Evolutionary conservation across 2,888 invertebrate genomes (phyloP).

Genomic region (Strigamia maritima): DNA sequence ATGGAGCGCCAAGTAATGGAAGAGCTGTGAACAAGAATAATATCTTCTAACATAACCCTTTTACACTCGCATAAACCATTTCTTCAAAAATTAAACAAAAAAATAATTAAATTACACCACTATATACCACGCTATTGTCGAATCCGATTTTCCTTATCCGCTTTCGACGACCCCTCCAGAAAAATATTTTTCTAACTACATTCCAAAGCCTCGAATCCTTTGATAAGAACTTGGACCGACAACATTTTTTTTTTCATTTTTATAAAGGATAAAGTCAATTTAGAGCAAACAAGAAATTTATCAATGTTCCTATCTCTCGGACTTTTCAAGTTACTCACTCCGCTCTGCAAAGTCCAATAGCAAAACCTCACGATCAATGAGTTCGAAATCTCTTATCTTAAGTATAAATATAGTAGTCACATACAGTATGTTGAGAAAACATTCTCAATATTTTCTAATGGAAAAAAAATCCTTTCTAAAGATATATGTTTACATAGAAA

Average conservation of each 20-base stretch:
- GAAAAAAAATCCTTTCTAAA: not conserved
- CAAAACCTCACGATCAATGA: not conserved
- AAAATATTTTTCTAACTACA: constrained; percentile 1
- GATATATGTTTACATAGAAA: not conserved
- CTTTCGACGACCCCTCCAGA: not conserved
- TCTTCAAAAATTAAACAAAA: not conserved
- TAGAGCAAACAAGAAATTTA: constrained; percentile 31
- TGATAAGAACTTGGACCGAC: constrained; percentile 29
- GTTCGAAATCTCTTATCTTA: not conserved
- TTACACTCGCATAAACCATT: not conserved
- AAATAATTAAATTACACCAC: not conserved
- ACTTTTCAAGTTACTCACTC: not conserved
- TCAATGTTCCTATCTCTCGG: constrained; percentile 8
- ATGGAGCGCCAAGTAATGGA: constrained; percentile 5
- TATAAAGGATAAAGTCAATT: constrained; percentile 25
- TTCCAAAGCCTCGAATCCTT: constrained; percentile 11
- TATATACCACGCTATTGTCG: not conserved
- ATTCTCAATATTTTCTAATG: not conserved
- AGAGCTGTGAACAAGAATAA: not conserved
- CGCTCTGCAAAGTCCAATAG: not conserved
- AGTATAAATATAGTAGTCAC: too few relatives aligned
- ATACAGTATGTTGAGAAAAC: too few relatives aligned
- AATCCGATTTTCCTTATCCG: constrained; percentile 13
- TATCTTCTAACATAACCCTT: constrained; percentile 9
- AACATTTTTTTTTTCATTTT: not conserved